phyloP scores from a whole-genome alignment of 2,888 invertebrate species.

The Sacculina carcini region DNA sequence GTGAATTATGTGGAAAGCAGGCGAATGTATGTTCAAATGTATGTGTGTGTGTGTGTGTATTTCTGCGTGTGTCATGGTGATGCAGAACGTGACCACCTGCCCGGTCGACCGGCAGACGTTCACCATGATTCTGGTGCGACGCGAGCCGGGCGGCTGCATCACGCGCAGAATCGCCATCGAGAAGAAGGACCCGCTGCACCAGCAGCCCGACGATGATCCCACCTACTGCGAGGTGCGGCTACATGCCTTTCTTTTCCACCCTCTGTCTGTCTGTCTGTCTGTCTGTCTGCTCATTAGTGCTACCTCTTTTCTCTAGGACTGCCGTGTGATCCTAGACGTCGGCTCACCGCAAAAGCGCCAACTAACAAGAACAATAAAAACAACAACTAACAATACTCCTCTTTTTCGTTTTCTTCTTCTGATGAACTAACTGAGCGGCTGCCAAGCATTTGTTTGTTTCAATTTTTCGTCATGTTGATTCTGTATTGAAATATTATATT shows the following conservation, averaged over 20 bases:
- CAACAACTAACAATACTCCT: not conserved
- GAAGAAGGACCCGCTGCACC: slow-evolving; percentile 23
- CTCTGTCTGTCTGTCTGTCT: not conserved
- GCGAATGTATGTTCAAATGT: too few species aligned
- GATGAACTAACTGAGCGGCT: not conserved
- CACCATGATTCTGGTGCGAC: slow-evolving; percentile 42
- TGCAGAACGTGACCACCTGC: slow-evolving; percentile 64
- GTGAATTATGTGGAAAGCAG: too few species aligned
- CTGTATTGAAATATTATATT: too few species aligned
- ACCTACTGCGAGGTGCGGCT: slow-evolving; percentile 41
- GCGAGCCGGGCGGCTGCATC: slow-evolving; percentile 34
- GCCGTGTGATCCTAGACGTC: too few species aligned
- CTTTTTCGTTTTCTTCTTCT: not conserved
- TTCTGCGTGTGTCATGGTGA: not conserved
- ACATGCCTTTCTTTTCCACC: slow-evolving; percentile 4
- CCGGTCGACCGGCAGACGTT: slow-evolving; percentile 69
- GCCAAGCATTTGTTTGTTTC: not conserved
- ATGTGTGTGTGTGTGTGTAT: not conserved
- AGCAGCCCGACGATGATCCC: slow-evolving; percentile 27
- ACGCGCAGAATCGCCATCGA: slow-evolving; percentile 33
- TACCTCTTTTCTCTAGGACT: too few species aligned
- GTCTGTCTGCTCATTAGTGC: too few species aligned
- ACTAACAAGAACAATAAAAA: not conserved
- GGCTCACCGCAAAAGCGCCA: too few species aligned
- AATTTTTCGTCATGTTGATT: too few species aligned